Evolutionary conservation across 2,113 vertebrate genomes (phyloP).

Genomic region (Sarotherodon lohbergeri): DNA sequence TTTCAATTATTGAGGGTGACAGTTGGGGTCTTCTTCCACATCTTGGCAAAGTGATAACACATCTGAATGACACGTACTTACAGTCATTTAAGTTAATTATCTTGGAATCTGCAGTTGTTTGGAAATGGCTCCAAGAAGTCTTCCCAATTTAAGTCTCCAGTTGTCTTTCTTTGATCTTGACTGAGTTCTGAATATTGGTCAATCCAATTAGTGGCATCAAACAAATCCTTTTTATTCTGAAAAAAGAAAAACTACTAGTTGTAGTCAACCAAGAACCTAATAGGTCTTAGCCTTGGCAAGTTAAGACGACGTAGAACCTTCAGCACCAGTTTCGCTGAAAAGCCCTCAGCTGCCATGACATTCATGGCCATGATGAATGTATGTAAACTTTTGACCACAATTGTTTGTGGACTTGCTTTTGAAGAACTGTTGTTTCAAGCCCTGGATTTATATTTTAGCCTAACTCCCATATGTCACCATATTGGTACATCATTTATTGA

Average conservation of each 20-base stretch:
- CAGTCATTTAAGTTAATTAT: neutral
- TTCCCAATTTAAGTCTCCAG: neutral
- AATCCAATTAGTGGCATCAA: neutral
- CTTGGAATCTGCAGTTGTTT: neutral
- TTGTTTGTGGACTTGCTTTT: neutral
- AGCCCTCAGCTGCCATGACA: neutral
- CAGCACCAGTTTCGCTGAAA: neutral
- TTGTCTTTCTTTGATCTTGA: neutral
- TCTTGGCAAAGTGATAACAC: neutral
- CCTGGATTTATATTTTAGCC: neutral
- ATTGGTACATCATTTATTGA: neutral
- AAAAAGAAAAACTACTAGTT: neutral
- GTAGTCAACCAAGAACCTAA: neutral
- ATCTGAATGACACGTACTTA: neutral
- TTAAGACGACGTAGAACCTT: neutral
- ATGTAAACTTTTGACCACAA: neutral
- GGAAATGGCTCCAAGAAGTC: neutral
- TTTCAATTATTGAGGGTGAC: neutral
- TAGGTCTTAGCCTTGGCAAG: neutral
- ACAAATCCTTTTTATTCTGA: neutral
- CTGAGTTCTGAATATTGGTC: neutral
- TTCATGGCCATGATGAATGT: neutral
- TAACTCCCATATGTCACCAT: neutral
- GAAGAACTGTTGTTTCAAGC: neutral
- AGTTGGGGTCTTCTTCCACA: neutral